Percentiles rank a stretch among this genome's conserved stretches.
Conservation (phyloP, 1,140 invertebrate genomes). For the Aphelinus certus region DNA sequence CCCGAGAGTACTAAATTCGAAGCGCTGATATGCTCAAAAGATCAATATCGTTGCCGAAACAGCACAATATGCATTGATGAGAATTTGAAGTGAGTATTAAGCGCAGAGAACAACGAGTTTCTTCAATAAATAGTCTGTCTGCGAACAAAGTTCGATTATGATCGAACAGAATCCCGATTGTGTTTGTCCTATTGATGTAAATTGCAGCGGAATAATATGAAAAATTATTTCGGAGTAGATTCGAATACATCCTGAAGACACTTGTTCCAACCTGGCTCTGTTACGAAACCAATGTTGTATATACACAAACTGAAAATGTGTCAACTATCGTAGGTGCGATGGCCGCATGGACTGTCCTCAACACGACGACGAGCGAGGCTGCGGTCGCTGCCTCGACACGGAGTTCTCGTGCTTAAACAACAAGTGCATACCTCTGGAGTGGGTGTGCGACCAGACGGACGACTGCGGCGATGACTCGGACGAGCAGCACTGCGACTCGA, state of each 20-base stretch:
- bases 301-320: too few relatives aligned
- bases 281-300: too few relatives aligned
- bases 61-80: conserved; percentile 25
- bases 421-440: conserved; percentile 75
- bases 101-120: too few relatives aligned
- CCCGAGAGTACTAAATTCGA: conserved; percentile 16
- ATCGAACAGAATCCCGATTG: too few relatives aligned
- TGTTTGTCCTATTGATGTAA: too few relatives aligned
- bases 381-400: conserved; percentile 61
- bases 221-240: too few relatives aligned
- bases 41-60: conserved; percentile 33
- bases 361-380: conserved; percentile 72
- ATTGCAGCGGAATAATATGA: too few relatives aligned
- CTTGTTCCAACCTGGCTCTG: too few relatives aligned
- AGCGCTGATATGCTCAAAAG: conserved; percentile 7
- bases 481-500: conserved; percentile 65
- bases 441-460: conserved; percentile 75
- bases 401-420: conserved; percentile 77
- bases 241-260: too few relatives aligned
- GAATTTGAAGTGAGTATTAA: conserved; percentile 11
- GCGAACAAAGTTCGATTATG: too few relatives aligned
- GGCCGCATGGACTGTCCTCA: conserved; percentile 76
- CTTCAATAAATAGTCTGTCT: too few relatives aligned
- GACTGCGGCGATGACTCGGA: conserved; percentile 77
- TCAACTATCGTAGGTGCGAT: conserved; percentile 65